Percentiles rank a stretch among this genome's conserved stretches.
These are phyloP conservation scores for Dinomys branickii DNA, from an alignment of 2,113 vertebrate genomes.

Conservation along the genomic window DNA sequence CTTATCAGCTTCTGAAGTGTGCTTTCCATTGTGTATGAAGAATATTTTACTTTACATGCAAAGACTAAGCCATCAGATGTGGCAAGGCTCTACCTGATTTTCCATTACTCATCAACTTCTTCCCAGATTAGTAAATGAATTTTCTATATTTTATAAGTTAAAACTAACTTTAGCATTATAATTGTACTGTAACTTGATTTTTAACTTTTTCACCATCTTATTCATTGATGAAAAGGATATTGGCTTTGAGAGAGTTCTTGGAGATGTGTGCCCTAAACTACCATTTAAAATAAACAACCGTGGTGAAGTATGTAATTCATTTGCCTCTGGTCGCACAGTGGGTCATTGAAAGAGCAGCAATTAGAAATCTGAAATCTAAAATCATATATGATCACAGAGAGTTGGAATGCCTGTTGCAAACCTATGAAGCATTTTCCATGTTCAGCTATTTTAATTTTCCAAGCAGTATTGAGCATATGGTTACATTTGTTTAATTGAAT, in stretches of 20 bases:
- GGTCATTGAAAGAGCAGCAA: neutral
- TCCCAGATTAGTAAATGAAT: neutral
- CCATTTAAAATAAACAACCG: neutral
- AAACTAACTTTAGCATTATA: neutral
- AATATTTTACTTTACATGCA: neutral
- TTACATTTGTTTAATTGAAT: neutral
- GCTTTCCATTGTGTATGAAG: neutral
- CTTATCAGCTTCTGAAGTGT: neutral
- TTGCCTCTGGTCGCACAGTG: neutral
- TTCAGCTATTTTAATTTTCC: neutral
- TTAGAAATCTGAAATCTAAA: slow-evolving; percentile 2
- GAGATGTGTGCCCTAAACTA: neutral
- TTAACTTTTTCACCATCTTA: neutral
- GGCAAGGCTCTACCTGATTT: neutral
- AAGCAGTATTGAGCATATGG: neutral
- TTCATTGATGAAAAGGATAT: neutral
- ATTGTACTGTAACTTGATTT: neutral
- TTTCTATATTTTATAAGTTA: neutral
- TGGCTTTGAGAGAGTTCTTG: neutral
- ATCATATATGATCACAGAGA: neutral
- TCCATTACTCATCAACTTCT: neutral
- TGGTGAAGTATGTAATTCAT: neutral
- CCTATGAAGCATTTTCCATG: neutral
- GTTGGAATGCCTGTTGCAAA: neutral
- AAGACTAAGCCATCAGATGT: neutral